Conservation (phyloP, 2,888 invertebrate species). For the Mimumesa dahlbomi region DNA sequence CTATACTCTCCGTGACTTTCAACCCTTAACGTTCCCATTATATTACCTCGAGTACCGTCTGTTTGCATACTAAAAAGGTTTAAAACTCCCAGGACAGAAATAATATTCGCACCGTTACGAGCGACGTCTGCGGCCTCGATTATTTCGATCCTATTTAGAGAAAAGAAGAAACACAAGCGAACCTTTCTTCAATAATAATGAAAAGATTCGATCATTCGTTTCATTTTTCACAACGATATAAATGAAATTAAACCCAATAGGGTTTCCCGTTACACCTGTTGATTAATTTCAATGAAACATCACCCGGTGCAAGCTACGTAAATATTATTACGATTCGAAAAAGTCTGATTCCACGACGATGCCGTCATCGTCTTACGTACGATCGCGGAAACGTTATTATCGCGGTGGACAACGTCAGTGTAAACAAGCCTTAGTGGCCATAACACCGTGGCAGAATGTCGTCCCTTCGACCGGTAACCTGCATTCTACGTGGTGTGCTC, state of each 20-base stretch:
- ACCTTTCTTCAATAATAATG: no score
- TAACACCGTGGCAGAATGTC: constrained; percentile 67
- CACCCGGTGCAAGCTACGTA: not conserved
- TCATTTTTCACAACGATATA: no score
- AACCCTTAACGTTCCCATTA: constrained; percentile 64
- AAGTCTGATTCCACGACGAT: constrained; percentile 9
- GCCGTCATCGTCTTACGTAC: constrained; percentile 18
- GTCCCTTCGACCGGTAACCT: constrained; percentile 67
- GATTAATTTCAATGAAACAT: not conserved
- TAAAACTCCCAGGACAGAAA: constrained; percentile 72
- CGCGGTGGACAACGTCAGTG: constrained; percentile 63
- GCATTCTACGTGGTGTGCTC: constrained; percentile 64
- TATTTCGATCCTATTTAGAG: constrained; percentile 31
- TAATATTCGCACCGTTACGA: constrained; percentile 67
- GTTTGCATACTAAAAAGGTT: constrained; percentile 76
- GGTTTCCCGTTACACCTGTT: no score
- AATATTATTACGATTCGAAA: no score
- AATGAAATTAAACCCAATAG: no score
- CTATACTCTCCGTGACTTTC: constrained; percentile 43
- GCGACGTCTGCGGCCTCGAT: constrained; percentile 37
- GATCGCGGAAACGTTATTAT: constrained; percentile 50
- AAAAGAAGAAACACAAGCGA: no score
- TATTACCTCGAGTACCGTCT: constrained; percentile 69
- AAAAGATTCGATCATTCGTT: no score
- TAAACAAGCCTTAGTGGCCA: constrained; percentile 73